phyloP scores from a whole-genome alignment of 2,888 invertebrate species.

The Athalia rosae region DNA sequence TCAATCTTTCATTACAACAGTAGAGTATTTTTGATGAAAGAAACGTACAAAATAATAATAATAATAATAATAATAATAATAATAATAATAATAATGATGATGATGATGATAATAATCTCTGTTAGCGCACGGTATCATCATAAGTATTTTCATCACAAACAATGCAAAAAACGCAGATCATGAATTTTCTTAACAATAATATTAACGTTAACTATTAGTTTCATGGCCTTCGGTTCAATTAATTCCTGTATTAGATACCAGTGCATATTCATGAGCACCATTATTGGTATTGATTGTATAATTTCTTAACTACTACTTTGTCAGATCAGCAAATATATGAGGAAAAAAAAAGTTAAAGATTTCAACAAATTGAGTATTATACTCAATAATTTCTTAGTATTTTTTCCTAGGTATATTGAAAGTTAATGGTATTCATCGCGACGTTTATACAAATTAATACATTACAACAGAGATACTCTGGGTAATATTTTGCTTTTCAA shows the following conservation, averaged over 20 bases:
- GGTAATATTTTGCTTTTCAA: conserved; percentile 33
- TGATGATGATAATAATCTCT: too few species aligned
- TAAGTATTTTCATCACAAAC: background rate
- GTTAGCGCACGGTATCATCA: background rate
- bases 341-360: conserved; percentile 12
- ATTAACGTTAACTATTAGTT: conserved; percentile 35
- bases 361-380: conserved; percentile 36
- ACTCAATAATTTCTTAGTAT: conserved; percentile 10
- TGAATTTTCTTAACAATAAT: conserved; percentile 27
- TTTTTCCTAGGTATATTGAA: conserved; percentile 2
- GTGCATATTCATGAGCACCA: conserved; percentile 33
- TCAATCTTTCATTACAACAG: background rate
- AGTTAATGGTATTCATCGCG: conserved; percentile 28
- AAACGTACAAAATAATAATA: background rate
- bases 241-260: conserved; percentile 38
- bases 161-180: conserved; percentile 1
- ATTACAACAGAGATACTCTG: conserved; percentile 38
- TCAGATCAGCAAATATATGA: conserved; percentile 6
- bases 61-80: too few species aligned
- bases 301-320: conserved; percentile 20
- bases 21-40: background rate
- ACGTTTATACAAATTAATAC: conserved; percentile 42
- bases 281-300: conserved; percentile 33
- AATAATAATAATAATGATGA: too few species aligned
- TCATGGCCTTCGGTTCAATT: conserved; percentile 39